Evolutionary conservation across 2,113 vertebrate genomes (phyloP).

Genomic region (Cyanistes caeruleus): DNA sequence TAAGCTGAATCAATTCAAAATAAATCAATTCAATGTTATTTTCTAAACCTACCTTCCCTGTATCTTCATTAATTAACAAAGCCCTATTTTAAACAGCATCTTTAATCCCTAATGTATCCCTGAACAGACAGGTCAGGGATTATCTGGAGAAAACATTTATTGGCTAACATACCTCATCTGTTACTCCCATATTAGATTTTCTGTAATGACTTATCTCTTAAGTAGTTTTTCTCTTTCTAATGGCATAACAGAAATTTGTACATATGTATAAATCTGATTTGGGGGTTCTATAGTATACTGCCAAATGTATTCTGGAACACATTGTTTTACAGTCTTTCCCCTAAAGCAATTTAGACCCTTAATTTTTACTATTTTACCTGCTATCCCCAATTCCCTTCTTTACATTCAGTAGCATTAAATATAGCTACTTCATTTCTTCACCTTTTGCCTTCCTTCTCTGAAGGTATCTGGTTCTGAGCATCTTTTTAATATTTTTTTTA

Average conservation of each 20-base stretch:
- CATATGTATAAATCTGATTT: neutral
- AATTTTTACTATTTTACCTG: neutral
- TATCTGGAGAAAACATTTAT: constrained; percentile 12
- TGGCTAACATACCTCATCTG: constrained; percentile 1
- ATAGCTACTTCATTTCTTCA: neutral
- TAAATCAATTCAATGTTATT: neutral
- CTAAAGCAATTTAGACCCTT: neutral
- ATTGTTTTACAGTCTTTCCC: neutral
- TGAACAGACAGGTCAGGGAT: neutral
- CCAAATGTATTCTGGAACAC: neutral
- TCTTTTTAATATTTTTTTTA: neutral
- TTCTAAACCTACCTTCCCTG: neutral
- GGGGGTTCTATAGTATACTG: neutral
- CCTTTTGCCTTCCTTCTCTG: neutral
- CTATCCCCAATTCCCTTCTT: neutral
- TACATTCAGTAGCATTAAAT: neutral
- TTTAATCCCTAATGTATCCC: constrained; percentile 13
- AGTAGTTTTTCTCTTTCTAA: constrained; percentile 12
- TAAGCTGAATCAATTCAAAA: neutral
- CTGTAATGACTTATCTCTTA: neutral
- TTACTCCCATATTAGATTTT: constrained; percentile 31
- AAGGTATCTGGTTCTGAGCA: neutral
- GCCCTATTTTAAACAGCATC: neutral
- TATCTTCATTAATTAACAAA: constrained; percentile 27
- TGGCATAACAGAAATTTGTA: neutral